A percentile compares a stretch with the other conserved stretches of the same genome.
Evolutionary conservation across 2,888 invertebrate genomes (phyloP).

Genomic region (Coleophora deauratella): DNA sequence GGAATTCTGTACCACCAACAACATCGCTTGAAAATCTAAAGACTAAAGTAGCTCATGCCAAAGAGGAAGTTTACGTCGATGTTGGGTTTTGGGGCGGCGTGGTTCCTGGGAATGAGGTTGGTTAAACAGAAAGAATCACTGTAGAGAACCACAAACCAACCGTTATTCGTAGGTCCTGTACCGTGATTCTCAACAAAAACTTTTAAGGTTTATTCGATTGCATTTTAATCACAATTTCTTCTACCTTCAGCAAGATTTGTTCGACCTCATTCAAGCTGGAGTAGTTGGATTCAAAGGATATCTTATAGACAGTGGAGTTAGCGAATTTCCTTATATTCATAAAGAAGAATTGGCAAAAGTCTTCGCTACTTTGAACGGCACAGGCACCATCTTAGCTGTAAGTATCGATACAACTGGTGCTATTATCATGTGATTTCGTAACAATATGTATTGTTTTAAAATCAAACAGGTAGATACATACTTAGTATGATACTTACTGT

Average conservation of each 20-base stretch:
- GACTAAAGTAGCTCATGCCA: slow-evolving; percentile 73
- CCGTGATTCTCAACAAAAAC: too few species aligned
- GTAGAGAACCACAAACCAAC: background rate
- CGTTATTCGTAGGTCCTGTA: slow-evolving; percentile 1
- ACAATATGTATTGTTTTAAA: too few species aligned
- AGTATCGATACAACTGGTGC: too few species aligned
- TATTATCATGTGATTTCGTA: too few species aligned
- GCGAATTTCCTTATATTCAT: slow-evolving; percentile 78
- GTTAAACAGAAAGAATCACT: background rate
- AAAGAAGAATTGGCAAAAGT: slow-evolving; percentile 69
- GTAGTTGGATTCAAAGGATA: slow-evolving; percentile 84
- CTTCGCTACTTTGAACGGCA: slow-evolving; percentile 69
- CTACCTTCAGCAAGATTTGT: slow-evolving; percentile 61
- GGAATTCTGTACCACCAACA: slow-evolving; percentile 82
- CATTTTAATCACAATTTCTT: background rate
- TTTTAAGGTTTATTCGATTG: background rate
- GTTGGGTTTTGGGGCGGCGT: slow-evolving; percentile 86
- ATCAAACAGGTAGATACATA: too few species aligned
- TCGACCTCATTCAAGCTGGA: slow-evolving; percentile 72
- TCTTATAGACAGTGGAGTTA: slow-evolving; percentile 76
- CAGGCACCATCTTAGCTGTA: slow-evolving; percentile 77
- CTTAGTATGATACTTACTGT: too few species aligned
- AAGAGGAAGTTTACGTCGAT: slow-evolving; percentile 77
- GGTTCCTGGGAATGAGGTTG: slow-evolving; percentile 76
- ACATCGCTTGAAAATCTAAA: slow-evolving; percentile 75